Evolutionary conservation across 2,888 invertebrate genomes (phyloP).

Genomic region (Troides helena): DNA sequence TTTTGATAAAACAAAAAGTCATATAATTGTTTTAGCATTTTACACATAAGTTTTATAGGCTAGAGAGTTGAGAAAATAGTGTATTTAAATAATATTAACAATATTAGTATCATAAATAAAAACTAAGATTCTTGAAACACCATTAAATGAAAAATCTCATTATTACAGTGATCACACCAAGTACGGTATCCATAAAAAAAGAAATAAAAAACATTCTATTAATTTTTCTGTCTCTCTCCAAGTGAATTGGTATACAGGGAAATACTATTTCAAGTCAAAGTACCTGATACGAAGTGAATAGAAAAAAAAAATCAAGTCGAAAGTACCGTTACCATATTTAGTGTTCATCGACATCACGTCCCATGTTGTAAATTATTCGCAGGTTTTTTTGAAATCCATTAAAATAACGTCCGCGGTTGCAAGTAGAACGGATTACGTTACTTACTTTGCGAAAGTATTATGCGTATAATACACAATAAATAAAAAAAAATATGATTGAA

Average conservation of each 20-base stretch:
- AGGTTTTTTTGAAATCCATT: neutral
- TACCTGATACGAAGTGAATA: neutral
- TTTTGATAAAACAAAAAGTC: too few species aligned
- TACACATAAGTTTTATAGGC: too few species aligned
- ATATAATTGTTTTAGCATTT: too few species aligned
- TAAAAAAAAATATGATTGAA: neutral
- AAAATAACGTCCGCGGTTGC: neutral
- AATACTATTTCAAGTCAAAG: neutral
- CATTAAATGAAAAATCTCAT: too few species aligned
- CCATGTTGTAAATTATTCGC: constrained; percentile 4
- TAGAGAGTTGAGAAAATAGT: too few species aligned
- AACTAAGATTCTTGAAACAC: too few species aligned
- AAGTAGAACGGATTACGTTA: neutral
- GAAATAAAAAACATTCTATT: too few species aligned
- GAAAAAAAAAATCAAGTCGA: neutral
- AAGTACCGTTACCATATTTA: neutral
- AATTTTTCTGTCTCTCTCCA: too few species aligned
- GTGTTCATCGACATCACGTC: constrained; percentile 8
- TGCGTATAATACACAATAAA: neutral
- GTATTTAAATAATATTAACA: too few species aligned
- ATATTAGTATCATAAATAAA: too few species aligned
- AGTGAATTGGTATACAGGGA: neutral
- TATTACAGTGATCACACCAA: too few species aligned
- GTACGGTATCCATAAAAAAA: too few species aligned
- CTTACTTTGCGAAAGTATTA: constrained; percentile 1